These are phyloP conservation scores for Agriotes lineatus DNA, from an alignment of 2,888 invertebrate genomes.

Conservation along the genomic window DNA sequence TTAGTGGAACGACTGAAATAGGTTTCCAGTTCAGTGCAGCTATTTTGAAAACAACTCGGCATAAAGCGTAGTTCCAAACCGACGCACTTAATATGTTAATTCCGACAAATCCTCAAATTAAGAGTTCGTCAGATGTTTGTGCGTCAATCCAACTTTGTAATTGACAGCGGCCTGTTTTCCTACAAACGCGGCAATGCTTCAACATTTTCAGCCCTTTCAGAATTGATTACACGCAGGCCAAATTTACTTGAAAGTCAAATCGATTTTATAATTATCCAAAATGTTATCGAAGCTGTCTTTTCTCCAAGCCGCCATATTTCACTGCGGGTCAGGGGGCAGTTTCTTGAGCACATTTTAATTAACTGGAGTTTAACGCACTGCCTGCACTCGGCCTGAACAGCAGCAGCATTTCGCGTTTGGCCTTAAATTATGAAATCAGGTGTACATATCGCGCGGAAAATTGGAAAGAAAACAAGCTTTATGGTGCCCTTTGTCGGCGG, in stretches of 20 bases:
- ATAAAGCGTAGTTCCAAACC: too few relatives aligned
- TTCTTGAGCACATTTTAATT: constrained; percentile 5
- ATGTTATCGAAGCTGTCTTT: too few relatives aligned
- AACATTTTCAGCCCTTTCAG: neutral
- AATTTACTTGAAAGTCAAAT: too few relatives aligned
- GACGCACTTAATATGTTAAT: constrained; percentile 13
- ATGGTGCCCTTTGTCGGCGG: constrained; percentile 36
- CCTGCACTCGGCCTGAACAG: neutral
- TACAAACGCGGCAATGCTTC: neutral
- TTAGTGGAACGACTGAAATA: too few relatives aligned
- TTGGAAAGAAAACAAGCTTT: constrained; percentile 41
- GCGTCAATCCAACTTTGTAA: neutral
- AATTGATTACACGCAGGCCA: neutral
- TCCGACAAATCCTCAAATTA: neutral
- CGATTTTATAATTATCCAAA: too few relatives aligned
- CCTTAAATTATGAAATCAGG: constrained; percentile 41
- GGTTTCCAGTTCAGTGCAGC: too few relatives aligned
- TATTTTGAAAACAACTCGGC: too few relatives aligned
- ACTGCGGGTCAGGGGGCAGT: too few relatives aligned
- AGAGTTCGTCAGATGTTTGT: neutral
- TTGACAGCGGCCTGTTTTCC: neutral
- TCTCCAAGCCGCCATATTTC: too few relatives aligned
- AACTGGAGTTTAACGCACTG: neutral
- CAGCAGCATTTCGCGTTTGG: constrained; percentile 25
- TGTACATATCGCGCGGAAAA: constrained; percentile 40